Conservation (phyloP, 2,888 invertebrate species). For the Synergus umbraculus region DNA sequence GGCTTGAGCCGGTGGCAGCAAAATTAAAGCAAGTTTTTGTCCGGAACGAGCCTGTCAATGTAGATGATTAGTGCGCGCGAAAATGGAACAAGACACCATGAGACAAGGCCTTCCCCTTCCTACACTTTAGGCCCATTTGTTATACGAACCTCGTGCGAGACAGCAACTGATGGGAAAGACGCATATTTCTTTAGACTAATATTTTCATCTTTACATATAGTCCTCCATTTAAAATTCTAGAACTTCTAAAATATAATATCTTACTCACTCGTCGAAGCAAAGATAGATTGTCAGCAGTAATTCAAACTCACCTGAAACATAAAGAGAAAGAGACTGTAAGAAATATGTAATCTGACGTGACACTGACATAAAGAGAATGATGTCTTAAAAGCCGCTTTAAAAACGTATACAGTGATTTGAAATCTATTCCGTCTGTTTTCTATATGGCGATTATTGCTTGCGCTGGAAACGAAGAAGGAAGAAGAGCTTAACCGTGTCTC, state of each 20-base stretch:
- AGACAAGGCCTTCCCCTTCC: constrained; percentile 58
- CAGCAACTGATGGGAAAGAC: constrained; percentile 62
- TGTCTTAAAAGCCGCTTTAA: background rate
- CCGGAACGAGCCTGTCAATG: constrained; percentile 68
- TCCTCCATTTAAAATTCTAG: background rate
- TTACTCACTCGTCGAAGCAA: background rate
- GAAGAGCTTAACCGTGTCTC: constrained; percentile 42
- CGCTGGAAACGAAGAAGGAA: constrained; percentile 45
- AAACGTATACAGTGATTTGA: background rate
- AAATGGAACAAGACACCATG: constrained; percentile 70
- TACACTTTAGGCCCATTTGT: constrained; percentile 61
- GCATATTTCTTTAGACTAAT: background rate
- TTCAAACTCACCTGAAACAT: constrained; percentile 31
- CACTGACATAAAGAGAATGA: background rate
- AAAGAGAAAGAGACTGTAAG: background rate
- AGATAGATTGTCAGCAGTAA: background rate
- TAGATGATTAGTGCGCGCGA: constrained; percentile 72
- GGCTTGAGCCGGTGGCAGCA: constrained; percentile 60
- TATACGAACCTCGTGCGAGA: constrained; percentile 63
- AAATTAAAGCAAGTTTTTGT: constrained; percentile 73
- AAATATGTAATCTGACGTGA: background rate
- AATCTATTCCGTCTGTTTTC: background rate
- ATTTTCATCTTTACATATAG: background rate
- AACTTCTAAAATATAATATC: background rate
- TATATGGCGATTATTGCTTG: background rate